A percentile compares a stretch with the other conserved stretches of the same genome.
phyloP scores from a whole-genome alignment of 2,888 invertebrate species.

The Dendrolimus houi region DNA sequence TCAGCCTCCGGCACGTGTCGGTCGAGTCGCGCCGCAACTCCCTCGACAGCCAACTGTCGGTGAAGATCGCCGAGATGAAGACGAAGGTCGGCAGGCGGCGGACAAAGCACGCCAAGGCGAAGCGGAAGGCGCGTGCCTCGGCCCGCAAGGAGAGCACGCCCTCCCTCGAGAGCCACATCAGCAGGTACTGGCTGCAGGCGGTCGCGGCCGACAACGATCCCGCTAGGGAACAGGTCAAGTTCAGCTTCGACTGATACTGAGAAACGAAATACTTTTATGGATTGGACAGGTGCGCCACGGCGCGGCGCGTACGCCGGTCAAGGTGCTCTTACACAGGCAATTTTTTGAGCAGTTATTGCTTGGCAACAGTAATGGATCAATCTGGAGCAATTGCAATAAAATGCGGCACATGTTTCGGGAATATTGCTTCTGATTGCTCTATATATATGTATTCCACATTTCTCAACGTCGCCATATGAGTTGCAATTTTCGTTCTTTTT shows the following conservation, averaged over 20 bases:
- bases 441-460: too few relatives aligned
- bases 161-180: conserved; percentile 87
- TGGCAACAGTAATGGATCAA: too few relatives aligned
- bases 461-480: too few relatives aligned
- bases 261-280: too few relatives aligned
- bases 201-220: conserved; percentile 75
- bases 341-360: too few relatives aligned
- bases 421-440: too few relatives aligned
- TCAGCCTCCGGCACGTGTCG: conserved; percentile 87
- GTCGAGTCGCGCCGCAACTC: conserved; percentile 92
- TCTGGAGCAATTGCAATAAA: too few relatives aligned
- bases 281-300: too few relatives aligned
- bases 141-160: conserved; percentile 82
- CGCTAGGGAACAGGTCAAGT: conserved; percentile 69
- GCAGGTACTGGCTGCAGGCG: conserved; percentile 80
- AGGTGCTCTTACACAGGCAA: too few relatives aligned
- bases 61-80: conserved; percentile 90
- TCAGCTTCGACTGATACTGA: conserved; percentile 55
- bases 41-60: conserved; percentile 90
- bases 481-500: too few relatives aligned
- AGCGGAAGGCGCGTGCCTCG: conserved; percentile 57
- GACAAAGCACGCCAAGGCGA: conserved; percentile 58
- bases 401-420: too few relatives aligned
- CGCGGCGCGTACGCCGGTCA: too few relatives aligned
- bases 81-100: conserved; percentile 79